Evolutionary conservation across 2,888 invertebrate species (phyloP), one percentile per base, ranked within the genome.

Genomic region (Desoria tigrina): DNA sequence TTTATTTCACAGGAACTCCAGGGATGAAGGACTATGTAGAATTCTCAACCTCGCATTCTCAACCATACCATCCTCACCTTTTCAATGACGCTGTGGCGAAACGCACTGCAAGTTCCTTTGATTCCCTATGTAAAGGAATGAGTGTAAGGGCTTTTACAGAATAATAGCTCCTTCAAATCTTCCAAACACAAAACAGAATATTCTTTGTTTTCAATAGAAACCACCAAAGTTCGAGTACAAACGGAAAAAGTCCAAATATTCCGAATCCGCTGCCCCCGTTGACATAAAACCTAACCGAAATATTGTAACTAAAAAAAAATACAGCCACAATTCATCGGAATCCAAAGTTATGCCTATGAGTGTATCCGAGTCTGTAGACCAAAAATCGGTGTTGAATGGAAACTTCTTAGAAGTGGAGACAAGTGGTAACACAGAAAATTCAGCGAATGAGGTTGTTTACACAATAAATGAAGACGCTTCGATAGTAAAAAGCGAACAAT

Each of bases 91-190:
- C 66, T 3, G 27, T 68, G 1, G 64, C 71, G 14, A 66, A 63
- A 26, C 7, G 63, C 42, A 66, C 59, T 24, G 68, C 69, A 0
- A 66, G 65, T 32, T 64, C 68, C 1, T 71, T 71, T 55, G 71
- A 71, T 39, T 62, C 64, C 27, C 55, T 69, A 1, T 60, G 69
- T 6, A 66, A 69, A 53, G 71, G 71, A 18, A 71, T 71, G 71
- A 58, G 57, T 18, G 65, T 69, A 27, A 28, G 55, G 16, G 23
- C n/a, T 16, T 45, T 45, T 21, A 9, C 7, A 45, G n/a, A 53
- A 9, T 23, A 21, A 16, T 50, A 21, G 18, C 50, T 50, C 9
- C 14, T 21, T 50, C 11, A 11, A n/a, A n/a, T n/a, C n/a, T n/a
- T n/a, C n/a, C n/a, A n/a, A n/a, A n/a, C 42, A 16, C 16, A 49